Evolutionary conservation across 30 jellyfish, hydroid and myxozoan species (phyloP), one percentile per base, ranked within the genome.

Genomic region (Mastigias papua): DNA sequence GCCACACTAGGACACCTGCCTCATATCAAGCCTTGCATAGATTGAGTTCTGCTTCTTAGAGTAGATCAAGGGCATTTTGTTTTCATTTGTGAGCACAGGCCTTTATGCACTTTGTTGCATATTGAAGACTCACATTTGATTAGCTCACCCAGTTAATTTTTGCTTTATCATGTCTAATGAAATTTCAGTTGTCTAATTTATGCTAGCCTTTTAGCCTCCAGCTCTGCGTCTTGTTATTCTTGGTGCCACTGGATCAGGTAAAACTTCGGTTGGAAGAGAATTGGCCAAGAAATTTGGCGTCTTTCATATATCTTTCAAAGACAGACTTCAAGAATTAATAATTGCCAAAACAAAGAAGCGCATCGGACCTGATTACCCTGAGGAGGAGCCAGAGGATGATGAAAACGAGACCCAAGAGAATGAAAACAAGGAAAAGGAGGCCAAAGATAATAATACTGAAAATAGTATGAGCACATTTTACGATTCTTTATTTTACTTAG

Each of bases 171-270:
- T 3, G 11, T 37, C 10, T 11, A 37, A 3, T 37, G 6, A 11
- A 11, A 37, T 3, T 37, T 37, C n/a, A n/a, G n/a, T 37, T 11
- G 6, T 37, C 54, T 11, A 37, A 3, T 37, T 37, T 37, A 37
- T 37, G 54, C n/a, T n/a, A n/a, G n/a, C 54, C 35, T 70, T 61
- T 7, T 61, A 95, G 99, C 95, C 95, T 20, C 99, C 99, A 2
- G 89, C 98, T 1, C 48, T 95, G 80, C 97, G 99, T 5, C 72
- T 95, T 28, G 5, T 90, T 15, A 49, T 95, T 32, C 92, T 95
- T 65, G 99, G 99, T 31, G 93, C 98, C 1, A 95, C 85, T 31
- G 99, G 99, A 7, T 86, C 99, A 15, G 99, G 99, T 23, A 95
- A 95, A 86, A 89, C 99, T n/a, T 71, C 76, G 0, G 97, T 90